A percentile compares a stretch with the other conserved stretches of the same genome.
phyloP scores from a whole-genome alignment of 2,888 invertebrate species.

The Heteromurus nitidus region DNA sequence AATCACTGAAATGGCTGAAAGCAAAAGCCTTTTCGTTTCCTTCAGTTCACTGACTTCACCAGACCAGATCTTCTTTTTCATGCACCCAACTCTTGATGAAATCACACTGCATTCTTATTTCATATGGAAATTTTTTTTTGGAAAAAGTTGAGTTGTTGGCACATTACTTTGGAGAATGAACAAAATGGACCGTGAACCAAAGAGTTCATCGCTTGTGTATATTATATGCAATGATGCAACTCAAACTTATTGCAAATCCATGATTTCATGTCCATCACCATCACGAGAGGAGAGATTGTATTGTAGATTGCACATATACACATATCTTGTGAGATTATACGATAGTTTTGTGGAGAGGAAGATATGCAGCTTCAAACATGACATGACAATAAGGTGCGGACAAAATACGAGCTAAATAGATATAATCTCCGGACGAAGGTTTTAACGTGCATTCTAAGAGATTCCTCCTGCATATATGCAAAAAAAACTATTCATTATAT shows the following conservation, averaged over 20 bases:
- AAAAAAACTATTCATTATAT: background rate
- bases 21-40: background rate
- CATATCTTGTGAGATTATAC: background rate
- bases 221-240: too few species aligned
- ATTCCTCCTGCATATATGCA: background rate
- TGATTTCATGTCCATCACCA: background rate
- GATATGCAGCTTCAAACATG: slow-evolving; percentile 11
- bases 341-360: background rate
- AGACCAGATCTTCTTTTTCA: background rate
- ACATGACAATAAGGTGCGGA: slow-evolving; percentile 30
- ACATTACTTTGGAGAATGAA: background rate
- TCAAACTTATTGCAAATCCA: too few species aligned
- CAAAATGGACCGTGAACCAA: background rate
- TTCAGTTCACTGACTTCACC: slow-evolving; percentile 49
- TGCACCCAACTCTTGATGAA: background rate
- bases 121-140: background rate
- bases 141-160: background rate
- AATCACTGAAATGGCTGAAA: too few species aligned
- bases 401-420: background rate
- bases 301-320: background rate
- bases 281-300: too few species aligned
- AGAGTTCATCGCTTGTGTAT: slow-evolving; percentile 16
- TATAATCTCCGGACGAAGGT: background rate
- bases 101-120: background rate
- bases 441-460: background rate